Percentiles rank a stretch among this genome's conserved stretches.
Evolutionary conservation across 2,888 invertebrate genomes (phyloP).

Genomic region (Clitarchus hookeri): DNA sequence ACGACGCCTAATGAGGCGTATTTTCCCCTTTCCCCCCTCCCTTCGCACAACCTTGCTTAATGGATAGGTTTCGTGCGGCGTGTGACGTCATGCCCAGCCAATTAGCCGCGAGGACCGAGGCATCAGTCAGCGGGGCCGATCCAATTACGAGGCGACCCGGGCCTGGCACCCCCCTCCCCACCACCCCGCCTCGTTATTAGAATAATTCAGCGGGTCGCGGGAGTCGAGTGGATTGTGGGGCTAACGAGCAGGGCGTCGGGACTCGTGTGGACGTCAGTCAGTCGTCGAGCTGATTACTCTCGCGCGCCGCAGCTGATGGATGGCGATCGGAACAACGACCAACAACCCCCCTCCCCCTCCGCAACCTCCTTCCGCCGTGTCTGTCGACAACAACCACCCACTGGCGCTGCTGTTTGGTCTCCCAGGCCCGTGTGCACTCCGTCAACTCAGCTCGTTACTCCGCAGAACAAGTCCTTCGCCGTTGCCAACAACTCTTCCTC

Average conservation of each 20-base stretch:
- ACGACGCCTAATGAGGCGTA: conserved; percentile 33
- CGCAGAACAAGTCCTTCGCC: no score
- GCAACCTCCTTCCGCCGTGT: no score
- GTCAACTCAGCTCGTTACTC: no score
- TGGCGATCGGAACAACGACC: no score
- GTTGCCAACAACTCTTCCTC: no score
- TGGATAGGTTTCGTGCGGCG: background rate
- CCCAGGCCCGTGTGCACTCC: no score
- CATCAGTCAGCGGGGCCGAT: background rate
- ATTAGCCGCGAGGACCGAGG: background rate
- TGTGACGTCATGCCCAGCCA: conserved; percentile 9
- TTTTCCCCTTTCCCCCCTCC: conserved; percentile 49
- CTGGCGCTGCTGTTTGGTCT: no score
- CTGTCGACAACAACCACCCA: no score
- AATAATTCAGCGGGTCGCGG: background rate
- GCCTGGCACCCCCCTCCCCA: background rate
- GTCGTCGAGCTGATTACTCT: no score
- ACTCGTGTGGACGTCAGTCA: background rate
- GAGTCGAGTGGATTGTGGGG: background rate
- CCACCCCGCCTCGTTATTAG: background rate
- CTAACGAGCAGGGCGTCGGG: background rate
- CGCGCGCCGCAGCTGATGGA: no score
- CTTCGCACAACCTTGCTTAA: conserved; percentile 42
- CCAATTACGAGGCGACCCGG: conserved; percentile 2
- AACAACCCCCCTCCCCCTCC: no score